Evolutionary conservation across 2,888 invertebrate genomes (phyloP).

Genomic region (Seira ritae): DNA sequence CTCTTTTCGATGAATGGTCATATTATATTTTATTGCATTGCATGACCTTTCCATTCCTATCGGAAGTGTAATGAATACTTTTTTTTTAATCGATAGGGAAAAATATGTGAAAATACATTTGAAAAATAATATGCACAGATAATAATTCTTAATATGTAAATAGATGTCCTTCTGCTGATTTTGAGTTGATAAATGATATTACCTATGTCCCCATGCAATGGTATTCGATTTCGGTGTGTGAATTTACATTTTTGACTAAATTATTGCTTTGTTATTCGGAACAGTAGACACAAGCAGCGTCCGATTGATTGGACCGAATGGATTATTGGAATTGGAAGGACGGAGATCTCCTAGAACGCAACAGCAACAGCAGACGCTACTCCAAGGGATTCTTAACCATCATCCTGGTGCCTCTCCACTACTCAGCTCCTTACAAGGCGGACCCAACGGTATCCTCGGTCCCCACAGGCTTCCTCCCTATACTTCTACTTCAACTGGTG

Average conservation of each 20-base stretch:
- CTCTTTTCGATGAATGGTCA: too few species aligned
- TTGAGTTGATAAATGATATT: too few species aligned
- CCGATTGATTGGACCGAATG: conserved; percentile 72
- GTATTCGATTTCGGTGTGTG: too few species aligned
- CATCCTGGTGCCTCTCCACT: conserved; percentile 72
- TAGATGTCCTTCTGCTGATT: too few species aligned
- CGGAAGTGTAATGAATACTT: background rate
- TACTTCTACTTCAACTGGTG: conserved; percentile 73
- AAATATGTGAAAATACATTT: too few species aligned
- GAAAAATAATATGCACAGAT: too few species aligned
- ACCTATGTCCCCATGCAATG: too few species aligned
- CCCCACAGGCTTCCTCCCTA: conserved; percentile 73
- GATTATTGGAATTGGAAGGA: conserved; percentile 73
- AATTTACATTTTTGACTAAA: too few species aligned
- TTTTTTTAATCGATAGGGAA: too few species aligned
- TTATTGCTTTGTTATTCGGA: too few species aligned
- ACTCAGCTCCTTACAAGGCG: conserved; percentile 71
- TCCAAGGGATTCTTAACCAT: conserved; percentile 74
- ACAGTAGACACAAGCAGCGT: conserved; percentile 73
- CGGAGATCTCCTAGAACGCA: conserved; percentile 73
- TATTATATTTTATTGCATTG: too few species aligned
- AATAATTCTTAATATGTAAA: too few species aligned
- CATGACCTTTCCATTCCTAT: background rate
- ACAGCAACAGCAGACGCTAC: conserved; percentile 72
- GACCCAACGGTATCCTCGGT: conserved; percentile 71